These are phyloP conservation scores for Parambassis ranga DNA, from an alignment of 2,797 vertebrate genomes.

Conservation along the genomic window DNA sequence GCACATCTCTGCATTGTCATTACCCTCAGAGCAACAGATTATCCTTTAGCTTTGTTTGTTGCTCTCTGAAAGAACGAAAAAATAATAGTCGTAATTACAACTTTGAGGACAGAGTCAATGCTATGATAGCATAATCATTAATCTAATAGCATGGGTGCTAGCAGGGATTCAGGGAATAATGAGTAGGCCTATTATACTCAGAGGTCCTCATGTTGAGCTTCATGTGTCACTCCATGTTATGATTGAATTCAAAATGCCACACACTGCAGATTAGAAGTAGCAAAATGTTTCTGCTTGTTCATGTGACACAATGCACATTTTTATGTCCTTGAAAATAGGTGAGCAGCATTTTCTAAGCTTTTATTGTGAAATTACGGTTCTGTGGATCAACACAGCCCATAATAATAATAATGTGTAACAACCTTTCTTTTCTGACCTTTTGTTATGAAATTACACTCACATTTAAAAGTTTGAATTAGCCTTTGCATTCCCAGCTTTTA, in stretches of 20 bases:
- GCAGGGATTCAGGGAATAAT: conserved; percentile 27
- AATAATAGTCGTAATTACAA: conserved; percentile 52
- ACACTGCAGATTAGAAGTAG: conserved; percentile 25
- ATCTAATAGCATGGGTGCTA: neutral
- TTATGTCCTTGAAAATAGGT: too few species aligned
- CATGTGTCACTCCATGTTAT: conserved; percentile 12
- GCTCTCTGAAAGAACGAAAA: conserved; percentile 17
- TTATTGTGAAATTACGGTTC: too few species aligned
- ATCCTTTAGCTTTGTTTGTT: conserved; percentile 68
- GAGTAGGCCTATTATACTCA: conserved; percentile 6
- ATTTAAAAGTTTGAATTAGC: too few species aligned
- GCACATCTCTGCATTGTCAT: conserved; percentile 68
- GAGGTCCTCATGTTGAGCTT: conserved; percentile 24
- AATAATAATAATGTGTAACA: too few species aligned
- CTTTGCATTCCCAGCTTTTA: too few species aligned
- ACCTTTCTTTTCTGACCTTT: too few species aligned
- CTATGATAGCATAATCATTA: conserved; percentile 45
- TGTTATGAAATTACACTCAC: too few species aligned
- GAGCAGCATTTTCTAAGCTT: too few species aligned
- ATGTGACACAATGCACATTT: conserved; percentile 1
- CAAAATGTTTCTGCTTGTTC: neutral
- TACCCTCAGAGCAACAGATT: conserved; percentile 68
- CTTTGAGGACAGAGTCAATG: conserved; percentile 37
- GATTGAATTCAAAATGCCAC: conserved; percentile 14
- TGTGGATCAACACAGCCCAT: too few species aligned